Evolutionary conservation across 1,140 invertebrate genomes (phyloP), one percentile per base, ranked within the genome.

Genomic region (Andrena cerasifolii): DNA sequence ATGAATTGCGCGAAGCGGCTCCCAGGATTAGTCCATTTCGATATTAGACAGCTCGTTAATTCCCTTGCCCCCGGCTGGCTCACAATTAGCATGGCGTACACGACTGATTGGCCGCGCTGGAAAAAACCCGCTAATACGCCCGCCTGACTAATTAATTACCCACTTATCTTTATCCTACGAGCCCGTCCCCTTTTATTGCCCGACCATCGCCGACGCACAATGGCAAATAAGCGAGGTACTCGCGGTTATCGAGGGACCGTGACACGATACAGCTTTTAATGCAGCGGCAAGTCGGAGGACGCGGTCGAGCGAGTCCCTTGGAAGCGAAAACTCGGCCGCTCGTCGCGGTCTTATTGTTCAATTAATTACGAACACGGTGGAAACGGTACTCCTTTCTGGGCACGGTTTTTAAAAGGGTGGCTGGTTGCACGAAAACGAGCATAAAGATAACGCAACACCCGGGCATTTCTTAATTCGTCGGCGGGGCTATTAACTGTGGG

Each of bases 391-490:
- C 53, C 8, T 7, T 2, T 28, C 12, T n/a, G n/a, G 2, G 18
- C 14, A n/a, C 72, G 33, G 43, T 12, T 59, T 21, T 75, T 33
- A 53, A 56, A 47, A 47, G 40, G 16, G 18, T 31, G 40, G 74
- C 12, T 51, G 66, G 2, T 40, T 53, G 74, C 24, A 43, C 66
- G 54, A 49, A 49, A 43, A 45, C 45, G 21, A 4, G 16, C 47
- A 70, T 77, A 77, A 77, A 82, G 80, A 53, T 79, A 83, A 83
- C 53, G 16, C 53, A 51, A 66, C 59, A 63, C 61, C 43, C 66
- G 51, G 65, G 71, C 36, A 71, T 83, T 84, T 68, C 63, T 84
- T 84, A 76, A 84, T 84, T 80, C 83, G 72, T 71, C 72, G 81
- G 61, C 43, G 36, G 68, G 76, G 62, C 77, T 77, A 58, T 83